A percentile compares a stretch with the other conserved stretches of the same genome.
These are phyloP conservation scores for Macroteleia sp. DNA, from an alignment of 2,888 invertebrate species.

Conservation along the genomic window DNA sequence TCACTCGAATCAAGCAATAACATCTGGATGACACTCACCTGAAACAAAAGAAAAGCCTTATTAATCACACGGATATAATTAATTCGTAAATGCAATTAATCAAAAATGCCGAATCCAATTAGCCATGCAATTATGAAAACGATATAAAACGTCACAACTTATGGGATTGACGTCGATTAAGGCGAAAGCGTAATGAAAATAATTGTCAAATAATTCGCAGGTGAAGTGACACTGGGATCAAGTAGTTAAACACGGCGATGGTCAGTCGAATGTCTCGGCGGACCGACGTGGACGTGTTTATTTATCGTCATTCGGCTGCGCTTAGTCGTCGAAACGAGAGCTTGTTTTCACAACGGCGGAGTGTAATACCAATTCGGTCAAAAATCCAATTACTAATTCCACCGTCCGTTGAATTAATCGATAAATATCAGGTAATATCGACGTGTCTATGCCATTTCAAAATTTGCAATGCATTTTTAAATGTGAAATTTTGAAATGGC, in stretches of 20 bases:
- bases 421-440: too few species aligned
- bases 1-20: not conserved
- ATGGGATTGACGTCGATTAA: conserved; percentile 34
- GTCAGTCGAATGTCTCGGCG: conserved; percentile 43
- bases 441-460: too few species aligned
- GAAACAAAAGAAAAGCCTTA: conserved; percentile 67
- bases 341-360: conserved; percentile 25
- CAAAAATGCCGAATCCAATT: not conserved
- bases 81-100: too few species aligned
- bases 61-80: not conserved
- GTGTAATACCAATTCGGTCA: conserved; percentile 5
- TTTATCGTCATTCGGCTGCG: conserved; percentile 34
- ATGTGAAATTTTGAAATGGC: too few species aligned
- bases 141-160: conserved; percentile 2
- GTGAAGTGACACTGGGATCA: conserved; percentile 30
- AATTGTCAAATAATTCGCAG: conserved; percentile 34
- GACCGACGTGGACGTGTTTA: conserved; percentile 15
- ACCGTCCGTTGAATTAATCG: too few species aligned
- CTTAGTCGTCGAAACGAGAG: conserved; percentile 35
- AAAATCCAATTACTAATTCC: conserved; percentile 43
- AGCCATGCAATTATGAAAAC: not conserved
- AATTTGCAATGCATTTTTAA: too few species aligned
- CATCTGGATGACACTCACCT: conserved; percentile 70
- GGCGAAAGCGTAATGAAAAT: conserved; percentile 27
- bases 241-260: conserved; percentile 36